Conservation (phyloP, 2,797 vertebrate genomes). For the Urophycis tenuis region DNA sequence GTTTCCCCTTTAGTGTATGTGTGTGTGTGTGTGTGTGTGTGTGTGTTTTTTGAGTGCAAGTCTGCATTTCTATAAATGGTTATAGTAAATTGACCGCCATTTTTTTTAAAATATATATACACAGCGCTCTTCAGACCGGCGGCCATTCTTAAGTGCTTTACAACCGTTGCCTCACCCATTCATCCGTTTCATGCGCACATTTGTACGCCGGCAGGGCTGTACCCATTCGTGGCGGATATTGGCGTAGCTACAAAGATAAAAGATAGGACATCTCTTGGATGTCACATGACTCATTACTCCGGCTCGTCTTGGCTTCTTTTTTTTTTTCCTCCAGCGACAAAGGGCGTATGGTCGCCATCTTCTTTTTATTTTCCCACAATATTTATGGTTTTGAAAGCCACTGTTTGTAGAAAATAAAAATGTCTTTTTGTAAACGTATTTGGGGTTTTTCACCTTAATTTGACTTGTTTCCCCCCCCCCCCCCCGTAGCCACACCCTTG, state of each 20-base stretch:
- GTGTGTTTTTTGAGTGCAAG: too few relatives aligned
- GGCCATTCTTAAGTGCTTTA: too few relatives aligned
- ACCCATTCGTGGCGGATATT: not conserved
- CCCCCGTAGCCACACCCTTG: not conserved
- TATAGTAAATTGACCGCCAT: too few relatives aligned
- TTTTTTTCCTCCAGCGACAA: not conserved
- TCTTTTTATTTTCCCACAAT: not conserved
- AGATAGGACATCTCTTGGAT: not conserved
- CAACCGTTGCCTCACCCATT: too few relatives aligned
- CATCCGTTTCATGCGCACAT: too few relatives aligned
- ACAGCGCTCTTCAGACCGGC: too few relatives aligned
- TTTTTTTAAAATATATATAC: too few relatives aligned
- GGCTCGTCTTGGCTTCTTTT: too few relatives aligned
- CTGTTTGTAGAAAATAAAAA: conserved; percentile 5
- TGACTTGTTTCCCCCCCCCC: not conserved
- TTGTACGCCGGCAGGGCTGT: too few relatives aligned
- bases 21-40: conserved; percentile 8
- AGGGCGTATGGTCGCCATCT: not conserved
- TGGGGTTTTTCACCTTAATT: not conserved
- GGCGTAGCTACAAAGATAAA: not conserved
- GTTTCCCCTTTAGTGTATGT: not conserved
- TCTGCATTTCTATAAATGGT: conserved; percentile 3
- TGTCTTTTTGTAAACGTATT: not conserved
- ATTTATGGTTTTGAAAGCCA: not conserved
- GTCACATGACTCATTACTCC: not conserved